Percentiles rank a stretch among this genome's conserved stretches.
Evolutionary conservation across 1,140 invertebrate genomes (phyloP).

Genomic region (Oppia nitens): DNA sequence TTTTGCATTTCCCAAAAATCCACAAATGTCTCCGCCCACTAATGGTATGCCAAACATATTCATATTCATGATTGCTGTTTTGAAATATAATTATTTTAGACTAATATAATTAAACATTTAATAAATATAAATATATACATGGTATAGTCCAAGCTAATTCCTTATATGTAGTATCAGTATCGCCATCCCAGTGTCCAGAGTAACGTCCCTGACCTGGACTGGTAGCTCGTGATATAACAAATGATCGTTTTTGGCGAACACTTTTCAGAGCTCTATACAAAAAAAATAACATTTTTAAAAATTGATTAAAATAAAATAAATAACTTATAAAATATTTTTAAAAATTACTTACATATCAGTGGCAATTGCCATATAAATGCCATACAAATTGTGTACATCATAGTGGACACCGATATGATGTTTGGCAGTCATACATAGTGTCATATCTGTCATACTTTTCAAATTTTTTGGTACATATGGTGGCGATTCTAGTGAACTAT

Average conservation of each 20-base stretch:
- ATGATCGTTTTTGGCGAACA: slow-evolving; percentile 38
- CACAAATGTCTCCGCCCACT: slow-evolving; percentile 30
- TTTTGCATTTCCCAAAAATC: slow-evolving; percentile 21
- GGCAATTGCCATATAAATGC: slow-evolving; percentile 48
- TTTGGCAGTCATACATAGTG: slow-evolving; percentile 61
- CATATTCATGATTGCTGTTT: slow-evolving; percentile 44
- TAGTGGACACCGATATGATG: slow-evolving; percentile 48
- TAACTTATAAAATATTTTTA: slow-evolving; percentile 3
- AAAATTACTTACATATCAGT: slow-evolving; percentile 45
- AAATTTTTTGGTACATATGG: slow-evolving; percentile 43
- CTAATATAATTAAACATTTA: slow-evolving; percentile 1
- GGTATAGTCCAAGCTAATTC: slow-evolving; percentile 33
- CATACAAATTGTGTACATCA: slow-evolving; percentile 66
- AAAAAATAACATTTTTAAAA: no score
- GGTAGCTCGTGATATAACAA: slow-evolving; percentile 36
- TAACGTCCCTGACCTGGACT: slow-evolving; percentile 37
- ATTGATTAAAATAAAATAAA: no score
- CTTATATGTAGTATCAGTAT: slow-evolving; percentile 33
- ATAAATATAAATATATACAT: slow-evolving; percentile 27
- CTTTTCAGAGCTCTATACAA: slow-evolving; percentile 42
- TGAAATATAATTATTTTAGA: slow-evolving; percentile 70
- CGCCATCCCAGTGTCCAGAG: slow-evolving; percentile 40
- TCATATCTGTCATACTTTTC: slow-evolving; percentile 42
- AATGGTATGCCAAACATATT: slow-evolving; percentile 53
- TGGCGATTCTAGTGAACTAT: slow-evolving; percentile 44